These are phyloP conservation scores for Chaunax sp. DNA, from an alignment of 2,797 vertebrate genomes.

Conservation along the genomic window DNA sequence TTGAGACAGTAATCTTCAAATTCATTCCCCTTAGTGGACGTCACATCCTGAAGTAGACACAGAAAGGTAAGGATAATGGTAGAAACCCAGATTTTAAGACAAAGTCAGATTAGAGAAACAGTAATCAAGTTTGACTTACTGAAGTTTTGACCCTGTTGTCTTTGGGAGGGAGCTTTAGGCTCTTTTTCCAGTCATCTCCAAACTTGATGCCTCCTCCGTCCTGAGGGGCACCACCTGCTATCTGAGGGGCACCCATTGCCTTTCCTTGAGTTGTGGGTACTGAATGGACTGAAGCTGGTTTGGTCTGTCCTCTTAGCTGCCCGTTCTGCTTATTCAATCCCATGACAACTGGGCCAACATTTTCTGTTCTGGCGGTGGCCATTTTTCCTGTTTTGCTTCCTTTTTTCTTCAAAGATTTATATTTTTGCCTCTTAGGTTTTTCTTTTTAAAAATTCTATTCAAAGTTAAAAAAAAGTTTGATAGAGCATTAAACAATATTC, in stretches of 20 bases:
- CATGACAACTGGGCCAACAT: slow-evolving; percentile 76
- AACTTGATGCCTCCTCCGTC: slow-evolving; percentile 85
- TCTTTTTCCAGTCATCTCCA: slow-evolving; percentile 88
- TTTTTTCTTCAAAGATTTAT: slow-evolving; percentile 51
- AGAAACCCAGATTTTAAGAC: background rate
- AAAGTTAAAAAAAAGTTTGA: slow-evolving; percentile 82
- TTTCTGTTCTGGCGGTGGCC: slow-evolving; percentile 85
- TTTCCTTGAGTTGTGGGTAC: slow-evolving; percentile 75
- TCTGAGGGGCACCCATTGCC: slow-evolving; percentile 64
- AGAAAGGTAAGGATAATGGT: slow-evolving; percentile 2
- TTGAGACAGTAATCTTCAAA: slow-evolving; percentile 90
- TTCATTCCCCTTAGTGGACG: slow-evolving; percentile 87
- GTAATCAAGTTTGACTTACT: slow-evolving; percentile 66
- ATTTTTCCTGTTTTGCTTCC: slow-evolving; percentile 61
- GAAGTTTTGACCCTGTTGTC: slow-evolving; percentile 85
- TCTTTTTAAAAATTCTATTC: slow-evolving; percentile 73
- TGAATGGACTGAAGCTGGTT: slow-evolving; percentile 73
- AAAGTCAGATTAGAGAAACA: rapidly evolving
- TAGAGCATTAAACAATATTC: slow-evolving; percentile 82
- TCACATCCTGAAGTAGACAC: slow-evolving; percentile 80
- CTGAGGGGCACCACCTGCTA: slow-evolving; percentile 65
- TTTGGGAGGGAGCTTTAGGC: slow-evolving; percentile 84
- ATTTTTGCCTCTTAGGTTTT: slow-evolving; percentile 70
- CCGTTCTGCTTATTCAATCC: slow-evolving; percentile 86
- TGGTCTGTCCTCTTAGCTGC: slow-evolving; percentile 83